Percentiles rank a stretch among this genome's conserved stretches.
Conservation (phyloP, 2,113 vertebrate species). For the Nesoenas mayeri region DNA sequence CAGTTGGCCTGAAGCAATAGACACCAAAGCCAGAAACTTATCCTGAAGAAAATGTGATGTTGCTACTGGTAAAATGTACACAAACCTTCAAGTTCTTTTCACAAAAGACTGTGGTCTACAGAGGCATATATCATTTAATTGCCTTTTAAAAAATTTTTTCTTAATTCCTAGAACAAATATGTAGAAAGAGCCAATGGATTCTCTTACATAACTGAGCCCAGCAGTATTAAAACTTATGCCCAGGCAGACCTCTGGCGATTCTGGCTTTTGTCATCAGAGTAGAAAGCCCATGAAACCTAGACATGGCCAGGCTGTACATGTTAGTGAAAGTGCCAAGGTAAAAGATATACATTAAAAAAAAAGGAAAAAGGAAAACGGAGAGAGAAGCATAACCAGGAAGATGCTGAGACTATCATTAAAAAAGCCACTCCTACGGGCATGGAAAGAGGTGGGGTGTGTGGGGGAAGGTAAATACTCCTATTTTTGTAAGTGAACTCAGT, state of each 20-base stretch:
- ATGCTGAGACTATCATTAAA: neutral
- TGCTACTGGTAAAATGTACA: neutral
- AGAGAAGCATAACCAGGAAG: neutral
- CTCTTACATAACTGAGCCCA: neutral
- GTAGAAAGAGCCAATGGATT: neutral
- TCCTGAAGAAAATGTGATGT: neutral
- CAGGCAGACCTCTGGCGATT: neutral
- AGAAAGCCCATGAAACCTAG: neutral
- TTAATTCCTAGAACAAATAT: neutral
- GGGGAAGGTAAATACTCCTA: neutral
- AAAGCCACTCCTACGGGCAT: neutral
- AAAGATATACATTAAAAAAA: neutral
- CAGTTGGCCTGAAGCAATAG: neutral
- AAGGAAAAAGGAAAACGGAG: neutral
- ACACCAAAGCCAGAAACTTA: neutral
- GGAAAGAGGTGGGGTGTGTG: neutral
- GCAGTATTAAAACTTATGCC: neutral
- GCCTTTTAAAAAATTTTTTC: neutral
- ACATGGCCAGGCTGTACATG: neutral
- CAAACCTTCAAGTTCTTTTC: neutral
- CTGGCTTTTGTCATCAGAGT: neutral
- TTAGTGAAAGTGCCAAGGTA: neutral
- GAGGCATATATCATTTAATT: neutral
- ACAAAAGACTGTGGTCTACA: neutral
- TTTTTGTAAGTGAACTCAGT: neutral